Conservation (phyloP, 2,797 vertebrate species). For the Rhabdophis nuchalis region DNA sequence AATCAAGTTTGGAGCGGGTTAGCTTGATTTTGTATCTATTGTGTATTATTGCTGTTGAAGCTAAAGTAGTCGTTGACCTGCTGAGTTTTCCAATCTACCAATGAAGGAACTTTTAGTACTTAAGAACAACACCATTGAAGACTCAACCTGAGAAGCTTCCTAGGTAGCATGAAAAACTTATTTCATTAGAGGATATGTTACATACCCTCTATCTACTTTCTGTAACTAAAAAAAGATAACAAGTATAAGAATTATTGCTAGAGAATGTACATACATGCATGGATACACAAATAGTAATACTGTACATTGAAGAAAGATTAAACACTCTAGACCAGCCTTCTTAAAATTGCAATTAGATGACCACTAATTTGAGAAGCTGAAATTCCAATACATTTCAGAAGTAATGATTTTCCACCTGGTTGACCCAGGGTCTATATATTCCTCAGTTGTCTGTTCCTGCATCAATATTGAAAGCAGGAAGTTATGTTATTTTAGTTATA, state of each 20-base stretch:
- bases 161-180: not conserved
- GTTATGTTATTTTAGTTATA: not conserved
- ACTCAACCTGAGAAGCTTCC: not conserved
- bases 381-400: not conserved
- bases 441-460: not conserved
- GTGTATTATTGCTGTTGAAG: no score
- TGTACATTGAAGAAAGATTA: not conserved
- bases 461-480: not conserved
- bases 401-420: not conserved
- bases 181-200: not conserved
- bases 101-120: not conserved
- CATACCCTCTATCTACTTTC: not conserved
- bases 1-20: no score
- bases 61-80: not conserved
- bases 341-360: not conserved
- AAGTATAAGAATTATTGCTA: not conserved
- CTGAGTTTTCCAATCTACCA: not conserved
- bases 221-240: not conserved
- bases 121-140: not conserved
- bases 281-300: not conserved
- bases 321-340: not conserved
- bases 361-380: not conserved
- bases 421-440: not conserved
- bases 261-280: not conserved
- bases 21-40: no score